Percentiles rank a stretch among this genome's conserved stretches.
Evolutionary conservation across 2,888 invertebrate species (phyloP).

Genomic region (Oxytorus armatus): DNA sequence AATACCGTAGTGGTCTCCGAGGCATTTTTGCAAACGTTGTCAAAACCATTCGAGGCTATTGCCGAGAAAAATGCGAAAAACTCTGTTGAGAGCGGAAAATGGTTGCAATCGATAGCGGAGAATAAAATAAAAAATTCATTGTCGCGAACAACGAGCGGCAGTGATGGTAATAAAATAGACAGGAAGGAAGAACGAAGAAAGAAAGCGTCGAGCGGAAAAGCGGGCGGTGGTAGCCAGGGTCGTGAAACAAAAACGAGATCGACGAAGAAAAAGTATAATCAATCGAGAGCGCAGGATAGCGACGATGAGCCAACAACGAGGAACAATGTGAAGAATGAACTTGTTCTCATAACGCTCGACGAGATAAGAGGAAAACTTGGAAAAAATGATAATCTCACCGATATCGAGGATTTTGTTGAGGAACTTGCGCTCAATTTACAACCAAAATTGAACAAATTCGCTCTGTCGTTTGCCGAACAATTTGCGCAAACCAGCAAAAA

Average conservation of each 20-base stretch:
- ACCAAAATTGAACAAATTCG: slow-evolving; percentile 90
- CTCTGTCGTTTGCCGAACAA: slow-evolving; percentile 89
- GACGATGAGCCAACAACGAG: slow-evolving; percentile 86
- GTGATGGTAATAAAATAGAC: slow-evolving; percentile 86
- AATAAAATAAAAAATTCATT: slow-evolving; percentile 86
- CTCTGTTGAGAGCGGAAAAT: slow-evolving; percentile 90
- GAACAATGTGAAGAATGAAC: slow-evolving; percentile 83
- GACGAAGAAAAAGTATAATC: slow-evolving; percentile 91
- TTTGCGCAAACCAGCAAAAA: slow-evolving; percentile 88
- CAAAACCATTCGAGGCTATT: slow-evolving; percentile 88
- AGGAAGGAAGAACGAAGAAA: slow-evolving; percentile 95
- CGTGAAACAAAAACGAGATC: slow-evolving; percentile 98
- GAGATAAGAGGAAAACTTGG: slow-evolving; percentile 89
- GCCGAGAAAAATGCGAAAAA: slow-evolving; percentile 89
- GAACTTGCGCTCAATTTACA: slow-evolving; percentile 90
- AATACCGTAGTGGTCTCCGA: slow-evolving; percentile 86
- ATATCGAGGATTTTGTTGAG: slow-evolving; percentile 90
- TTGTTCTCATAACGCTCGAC: slow-evolving; percentile 88
- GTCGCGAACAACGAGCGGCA: slow-evolving; percentile 79
- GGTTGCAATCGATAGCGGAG: slow-evolving; percentile 89
- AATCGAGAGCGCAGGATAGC: slow-evolving; percentile 87
- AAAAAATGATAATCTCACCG: slow-evolving; percentile 85
- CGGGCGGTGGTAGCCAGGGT: slow-evolving; percentile 96
- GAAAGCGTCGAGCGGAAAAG: slow-evolving; percentile 94
- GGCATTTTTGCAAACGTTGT: slow-evolving; percentile 87